These are phyloP conservation scores for Drosophila repleta DNA, from an alignment of 1,140 invertebrate genomes.

Conservation along the genomic window DNA sequence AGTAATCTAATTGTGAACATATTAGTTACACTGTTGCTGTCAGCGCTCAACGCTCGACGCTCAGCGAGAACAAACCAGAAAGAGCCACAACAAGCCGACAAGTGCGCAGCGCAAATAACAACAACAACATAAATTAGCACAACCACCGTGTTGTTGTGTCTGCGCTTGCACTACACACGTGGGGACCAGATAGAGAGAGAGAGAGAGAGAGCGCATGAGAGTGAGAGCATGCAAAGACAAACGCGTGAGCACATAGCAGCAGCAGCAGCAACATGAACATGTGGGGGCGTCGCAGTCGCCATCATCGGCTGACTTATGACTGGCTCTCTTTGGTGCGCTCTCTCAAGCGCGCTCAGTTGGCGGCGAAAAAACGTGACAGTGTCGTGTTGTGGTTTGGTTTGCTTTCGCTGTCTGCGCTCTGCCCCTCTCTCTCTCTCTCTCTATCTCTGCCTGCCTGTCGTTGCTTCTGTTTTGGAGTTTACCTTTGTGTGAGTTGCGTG, in stretches of 20 bases:
- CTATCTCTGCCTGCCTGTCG: background rate
- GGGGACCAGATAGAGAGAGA: constrained; percentile 47
- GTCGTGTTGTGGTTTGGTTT: constrained; percentile 67
- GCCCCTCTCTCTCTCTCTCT: too few species aligned
- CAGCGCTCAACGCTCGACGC: constrained; percentile 15
- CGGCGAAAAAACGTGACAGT: constrained; percentile 73
- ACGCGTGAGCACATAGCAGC: constrained; percentile 34
- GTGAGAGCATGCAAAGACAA: constrained; percentile 23
- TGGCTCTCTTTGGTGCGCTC: constrained; percentile 22
- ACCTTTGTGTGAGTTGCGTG: constrained; percentile 38
- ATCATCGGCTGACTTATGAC: constrained; percentile 44
- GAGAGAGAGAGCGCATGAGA: background rate
- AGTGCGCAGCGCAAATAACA: constrained; percentile 52
- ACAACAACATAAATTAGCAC: constrained; percentile 41
- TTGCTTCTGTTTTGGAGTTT: constrained; percentile 48
- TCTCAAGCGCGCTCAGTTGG: constrained; percentile 17
- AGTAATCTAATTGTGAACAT: constrained; percentile 59
- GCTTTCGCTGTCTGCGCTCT: constrained; percentile 34
- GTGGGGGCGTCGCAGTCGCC: constrained; percentile 54
- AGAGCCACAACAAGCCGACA: constrained; percentile 61
- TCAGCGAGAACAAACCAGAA: constrained; percentile 50
- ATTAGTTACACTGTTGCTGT: constrained; percentile 49
- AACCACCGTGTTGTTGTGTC: constrained; percentile 57
- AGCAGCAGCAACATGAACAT: constrained; percentile 36
- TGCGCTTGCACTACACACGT: constrained; percentile 56